Evolutionary conservation across 1,140 invertebrate species (phyloP).

Genomic region (Adelges cooleyi): DNA sequence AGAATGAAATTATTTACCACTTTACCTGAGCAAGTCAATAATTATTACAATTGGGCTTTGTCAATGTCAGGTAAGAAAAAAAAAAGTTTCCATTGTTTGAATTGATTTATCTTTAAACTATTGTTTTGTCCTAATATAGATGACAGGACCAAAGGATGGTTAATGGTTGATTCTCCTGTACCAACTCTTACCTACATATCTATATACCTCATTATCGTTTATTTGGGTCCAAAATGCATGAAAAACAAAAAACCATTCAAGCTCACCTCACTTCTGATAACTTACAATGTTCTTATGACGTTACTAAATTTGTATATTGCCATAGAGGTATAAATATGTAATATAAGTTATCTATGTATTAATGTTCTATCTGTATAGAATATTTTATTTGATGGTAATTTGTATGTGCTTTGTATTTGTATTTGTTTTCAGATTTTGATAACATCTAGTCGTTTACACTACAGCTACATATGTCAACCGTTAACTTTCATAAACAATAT

Average conservation of each 20-base stretch:
- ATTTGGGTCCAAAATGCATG: not conserved
- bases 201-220: conserved; percentile 52
- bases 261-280: not conserved
- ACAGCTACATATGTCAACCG: conserved; percentile 82
- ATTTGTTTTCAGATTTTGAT: conserved; percentile 54
- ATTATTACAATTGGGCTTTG: conserved; percentile 2
- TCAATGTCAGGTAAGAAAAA: conserved; percentile 5
- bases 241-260: not conserved
- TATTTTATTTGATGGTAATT: not conserved
- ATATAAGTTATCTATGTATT: no score
- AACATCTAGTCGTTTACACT: conserved; percentile 61
- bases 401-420: not conserved
- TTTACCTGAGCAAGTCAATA: not conserved
- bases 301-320: conserved; percentile 76
- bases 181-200: conserved; percentile 63
- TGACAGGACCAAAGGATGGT: conserved; percentile 72
- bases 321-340: conserved; percentile 50
- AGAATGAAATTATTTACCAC: not conserved
- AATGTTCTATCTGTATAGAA: no score
- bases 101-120: not conserved
- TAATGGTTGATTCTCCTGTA: conserved; percentile 67
- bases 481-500: conserved; percentile 66
- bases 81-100: not conserved
- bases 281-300: conserved; percentile 52
- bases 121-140: conserved; percentile 43